phyloP scores from a whole-genome alignment of 2,113 vertebrate genomes.

The Pseudopodoces humilis region DNA sequence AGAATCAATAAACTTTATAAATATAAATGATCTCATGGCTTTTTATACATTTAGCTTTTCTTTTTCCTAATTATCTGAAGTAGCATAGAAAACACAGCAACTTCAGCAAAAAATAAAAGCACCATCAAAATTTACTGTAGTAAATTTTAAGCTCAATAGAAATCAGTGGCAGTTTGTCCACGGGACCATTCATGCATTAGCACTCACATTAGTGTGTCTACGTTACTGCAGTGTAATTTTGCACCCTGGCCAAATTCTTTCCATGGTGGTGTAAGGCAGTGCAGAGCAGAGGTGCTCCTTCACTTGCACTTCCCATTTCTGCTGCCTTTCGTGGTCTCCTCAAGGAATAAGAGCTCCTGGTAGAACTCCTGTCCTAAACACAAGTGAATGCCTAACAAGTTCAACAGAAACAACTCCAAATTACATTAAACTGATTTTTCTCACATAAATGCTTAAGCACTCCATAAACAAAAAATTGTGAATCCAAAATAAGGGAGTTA shows the following conservation, averaged over 20 bases:
- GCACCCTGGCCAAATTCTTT: neutral
- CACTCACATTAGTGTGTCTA: neutral
- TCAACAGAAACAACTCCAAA: neutral
- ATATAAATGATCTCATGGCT: neutral
- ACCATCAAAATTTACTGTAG: neutral
- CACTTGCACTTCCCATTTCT: neutral
- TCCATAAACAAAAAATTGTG: neutral
- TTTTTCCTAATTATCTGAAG: neutral
- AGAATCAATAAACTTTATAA: neutral
- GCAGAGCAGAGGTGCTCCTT: neutral
- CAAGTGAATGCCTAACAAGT: neutral
- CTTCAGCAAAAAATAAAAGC: neutral
- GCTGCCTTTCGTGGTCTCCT: neutral
- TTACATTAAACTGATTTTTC: neutral
- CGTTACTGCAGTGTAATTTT: neutral
- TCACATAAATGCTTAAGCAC: neutral
- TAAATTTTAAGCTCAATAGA: neutral
- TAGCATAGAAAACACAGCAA: neutral
- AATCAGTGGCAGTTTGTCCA: neutral
- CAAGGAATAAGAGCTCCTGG: neutral
- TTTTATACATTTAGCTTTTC: neutral
- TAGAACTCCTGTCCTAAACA: neutral
- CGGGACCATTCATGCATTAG: neutral
- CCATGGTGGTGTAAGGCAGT: neutral
- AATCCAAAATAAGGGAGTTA: neutral